A percentile compares a stretch with the other conserved stretches of the same genome.
Conservation (phyloP, 2,797 vertebrate genomes). For the Phalanger gymnotis region DNA sequence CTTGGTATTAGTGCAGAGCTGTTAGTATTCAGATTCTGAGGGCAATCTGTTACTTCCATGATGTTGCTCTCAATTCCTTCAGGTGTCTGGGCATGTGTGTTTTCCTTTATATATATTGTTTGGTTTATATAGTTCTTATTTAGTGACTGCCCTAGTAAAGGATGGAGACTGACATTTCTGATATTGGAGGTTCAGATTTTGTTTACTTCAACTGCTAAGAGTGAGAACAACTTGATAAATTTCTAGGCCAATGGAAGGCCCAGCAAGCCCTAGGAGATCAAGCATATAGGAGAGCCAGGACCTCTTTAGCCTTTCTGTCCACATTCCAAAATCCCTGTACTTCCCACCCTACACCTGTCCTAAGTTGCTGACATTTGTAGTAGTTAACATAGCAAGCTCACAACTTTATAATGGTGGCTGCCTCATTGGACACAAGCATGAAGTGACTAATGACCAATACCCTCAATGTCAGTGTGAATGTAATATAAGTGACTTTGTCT, state of each 20-base stretch:
- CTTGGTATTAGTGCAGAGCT: neutral
- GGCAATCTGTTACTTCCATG: neutral
- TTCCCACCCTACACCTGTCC: neutral
- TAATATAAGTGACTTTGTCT: neutral
- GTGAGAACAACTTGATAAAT: neutral
- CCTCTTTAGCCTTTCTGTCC: neutral
- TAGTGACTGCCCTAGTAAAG: neutral
- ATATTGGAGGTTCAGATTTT: neutral
- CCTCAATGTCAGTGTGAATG: neutral
- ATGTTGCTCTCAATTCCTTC: neutral
- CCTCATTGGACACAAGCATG: neutral
- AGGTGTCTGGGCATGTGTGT: neutral
- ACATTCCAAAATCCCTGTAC: neutral
- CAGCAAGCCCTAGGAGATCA: neutral
- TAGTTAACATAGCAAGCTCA: neutral
- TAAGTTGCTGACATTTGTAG: neutral
- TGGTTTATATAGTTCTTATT: neutral
- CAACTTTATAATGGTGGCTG: neutral
- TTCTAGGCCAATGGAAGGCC: neutral
- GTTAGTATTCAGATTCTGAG: neutral
- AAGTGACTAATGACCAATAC: neutral
- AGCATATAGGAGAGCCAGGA: neutral
- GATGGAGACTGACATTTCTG: neutral
- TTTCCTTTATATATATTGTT: neutral
- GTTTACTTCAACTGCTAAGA: neutral